Conservation (phyloP, 2,888 invertebrate species). For the Pollenia amentaria region DNA sequence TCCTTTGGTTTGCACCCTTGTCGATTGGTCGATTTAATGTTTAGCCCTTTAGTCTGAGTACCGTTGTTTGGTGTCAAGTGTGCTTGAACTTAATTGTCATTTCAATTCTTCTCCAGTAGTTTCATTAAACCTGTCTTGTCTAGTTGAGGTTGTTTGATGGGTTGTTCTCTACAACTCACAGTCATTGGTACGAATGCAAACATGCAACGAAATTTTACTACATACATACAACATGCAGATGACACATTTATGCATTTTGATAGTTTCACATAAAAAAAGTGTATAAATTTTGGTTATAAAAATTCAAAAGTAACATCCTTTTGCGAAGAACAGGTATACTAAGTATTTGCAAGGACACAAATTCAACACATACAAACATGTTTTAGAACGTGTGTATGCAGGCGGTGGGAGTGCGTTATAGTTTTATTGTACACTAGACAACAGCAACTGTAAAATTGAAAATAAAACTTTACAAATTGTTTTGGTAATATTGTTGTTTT, state of each 20-base stretch:
- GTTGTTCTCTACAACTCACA: background rate
- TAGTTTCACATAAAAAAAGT: background rate
- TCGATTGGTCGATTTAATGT: background rate
- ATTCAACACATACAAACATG: background rate
- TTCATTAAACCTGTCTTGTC: conserved; percentile 30
- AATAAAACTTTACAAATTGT: conserved; percentile 20
- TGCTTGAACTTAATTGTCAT: conserved; percentile 59
- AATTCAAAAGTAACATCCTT: conserved; percentile 40
- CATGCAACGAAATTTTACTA: conserved; percentile 2
- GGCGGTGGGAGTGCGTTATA: background rate
- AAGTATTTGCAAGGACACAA: background rate
- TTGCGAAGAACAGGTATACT: conserved; percentile 12
- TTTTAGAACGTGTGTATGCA: background rate
- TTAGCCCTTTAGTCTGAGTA: background rate
- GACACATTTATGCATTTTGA: conserved; percentile 3
- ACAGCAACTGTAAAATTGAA: conserved; percentile 1
- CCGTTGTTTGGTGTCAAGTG: conserved; percentile 50
- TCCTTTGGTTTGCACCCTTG: too few relatives aligned
- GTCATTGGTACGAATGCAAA: background rate
- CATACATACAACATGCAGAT: background rate
- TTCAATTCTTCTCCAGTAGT: conserved; percentile 35
- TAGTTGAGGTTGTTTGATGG: conserved; percentile 50
- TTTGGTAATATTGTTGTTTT: background rate
- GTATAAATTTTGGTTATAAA: conserved; percentile 38
- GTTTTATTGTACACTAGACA: background rate